These are phyloP conservation scores for Fringilla coelebs DNA, from an alignment of 2,797 vertebrate species.

Conservation along the genomic window DNA sequence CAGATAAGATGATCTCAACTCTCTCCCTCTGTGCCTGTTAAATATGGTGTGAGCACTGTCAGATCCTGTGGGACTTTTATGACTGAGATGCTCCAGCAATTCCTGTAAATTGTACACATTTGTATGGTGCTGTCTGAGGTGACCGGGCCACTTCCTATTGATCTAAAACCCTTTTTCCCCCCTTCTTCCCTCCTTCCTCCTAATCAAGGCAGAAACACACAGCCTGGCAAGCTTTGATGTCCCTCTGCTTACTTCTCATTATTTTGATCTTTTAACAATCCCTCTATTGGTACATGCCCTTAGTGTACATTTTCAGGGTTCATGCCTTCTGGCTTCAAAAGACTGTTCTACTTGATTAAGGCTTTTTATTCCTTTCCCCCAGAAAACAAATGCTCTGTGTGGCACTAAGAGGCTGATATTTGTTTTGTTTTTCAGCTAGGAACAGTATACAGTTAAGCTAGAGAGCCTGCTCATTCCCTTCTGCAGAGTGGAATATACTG, in stretches of 20 bases:
- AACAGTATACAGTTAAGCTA: not conserved
- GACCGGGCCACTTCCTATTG: conserved; percentile 32
- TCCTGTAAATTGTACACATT: conserved; percentile 51
- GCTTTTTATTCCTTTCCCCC: not conserved
- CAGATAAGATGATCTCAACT: conserved; percentile 16
- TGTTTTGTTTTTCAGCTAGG: not conserved
- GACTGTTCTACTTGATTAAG: not conserved
- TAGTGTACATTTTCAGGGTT: not conserved
- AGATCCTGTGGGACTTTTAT: conserved; percentile 48
- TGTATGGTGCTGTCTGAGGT: conserved; percentile 21
- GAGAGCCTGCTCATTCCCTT: not conserved
- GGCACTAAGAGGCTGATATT: not conserved
- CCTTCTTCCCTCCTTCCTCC: not conserved
- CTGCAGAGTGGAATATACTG: not conserved
- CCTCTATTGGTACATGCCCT: conserved; percentile 7
- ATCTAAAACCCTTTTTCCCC: conserved; percentile 19
- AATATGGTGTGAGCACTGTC: conserved; percentile 16
- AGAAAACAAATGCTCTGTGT: conserved; percentile 21
- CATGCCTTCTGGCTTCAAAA: conserved; percentile 37
- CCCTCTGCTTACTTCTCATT: conserved; percentile 43
- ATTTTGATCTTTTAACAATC: conserved; percentile 61
- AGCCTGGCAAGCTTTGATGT: conserved; percentile 61
- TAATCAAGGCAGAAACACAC: conserved; percentile 55
- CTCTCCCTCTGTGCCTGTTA: conserved; percentile 40
- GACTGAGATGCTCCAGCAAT: conserved; percentile 29